Evolutionary conservation across 2,888 invertebrate genomes (phyloP), one percentile per base, ranked within the genome.

Genomic region (Danaus chrysippus): DNA sequence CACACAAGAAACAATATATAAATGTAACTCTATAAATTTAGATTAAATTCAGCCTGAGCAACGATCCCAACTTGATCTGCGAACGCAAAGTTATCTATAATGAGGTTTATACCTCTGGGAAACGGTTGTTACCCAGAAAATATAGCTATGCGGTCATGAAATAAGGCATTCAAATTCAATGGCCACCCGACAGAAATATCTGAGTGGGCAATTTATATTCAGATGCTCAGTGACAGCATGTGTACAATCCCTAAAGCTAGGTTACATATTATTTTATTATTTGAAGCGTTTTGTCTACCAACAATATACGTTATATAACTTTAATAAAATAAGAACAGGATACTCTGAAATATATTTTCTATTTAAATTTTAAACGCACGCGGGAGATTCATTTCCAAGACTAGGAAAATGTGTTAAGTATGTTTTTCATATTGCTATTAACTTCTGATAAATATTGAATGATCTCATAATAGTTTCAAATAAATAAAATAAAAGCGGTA

Each of bases 191-290:
- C 70, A 62, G 67, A 68, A 68, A 69, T 68, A 65, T 69, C 62
- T 68, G 67, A 73, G 68, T 63, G 63, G 64, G 71, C 70, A 70
- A 74, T 75, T 72, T 73, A 75, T 75, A 75, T 75, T 75, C 73
- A 67, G 62, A 60, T 55, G 54, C 54, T 62, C 42, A 56, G 54
- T 61, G 58, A 55, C 49, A 59, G 13, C 61, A 54, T 62, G 61
- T 46, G 62, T 49, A 49, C 49, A 17, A 49, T 10, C 17, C 49
- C 49, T 17, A 49, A 49, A 49, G 49, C 10, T 17, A 46, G 15
- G 46, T 15, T 49, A 17, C 9, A 10, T 9, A 3, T 49, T 49
- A 49, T 49, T 49, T 17, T 12, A n/a, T 46, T 15, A 15, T n/a
- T 46, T 15, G 15, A 49, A 49, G 9, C 49, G 17, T 49, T 17